Evolutionary conservation across 2,888 invertebrate genomes (phyloP).

Genomic region (Lasioglossum vierecki): DNA sequence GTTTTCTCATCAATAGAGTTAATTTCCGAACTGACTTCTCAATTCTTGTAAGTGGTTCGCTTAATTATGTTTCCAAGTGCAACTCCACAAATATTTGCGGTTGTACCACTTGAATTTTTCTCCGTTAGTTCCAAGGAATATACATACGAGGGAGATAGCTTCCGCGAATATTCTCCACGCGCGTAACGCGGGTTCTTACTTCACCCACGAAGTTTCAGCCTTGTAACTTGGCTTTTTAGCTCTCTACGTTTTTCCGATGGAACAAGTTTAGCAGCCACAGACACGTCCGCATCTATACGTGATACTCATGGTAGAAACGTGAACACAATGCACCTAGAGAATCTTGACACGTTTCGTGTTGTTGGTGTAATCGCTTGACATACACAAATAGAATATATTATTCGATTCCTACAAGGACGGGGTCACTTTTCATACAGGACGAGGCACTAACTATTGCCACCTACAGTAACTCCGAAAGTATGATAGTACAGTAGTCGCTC

Average conservation of each 20-base stretch:
- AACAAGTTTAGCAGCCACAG: conserved; percentile 9
- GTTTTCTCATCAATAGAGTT: background rate
- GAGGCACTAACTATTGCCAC: too few relatives aligned
- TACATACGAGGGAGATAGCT: background rate
- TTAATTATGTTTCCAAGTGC: conserved; percentile 21
- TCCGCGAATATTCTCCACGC: background rate
- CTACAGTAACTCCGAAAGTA: too few relatives aligned
- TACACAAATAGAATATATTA: background rate
- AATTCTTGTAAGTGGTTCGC: background rate
- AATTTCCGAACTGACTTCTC: background rate
- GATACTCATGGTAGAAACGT: conserved; percentile 11
- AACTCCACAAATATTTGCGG: background rate
- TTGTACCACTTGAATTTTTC: conserved; percentile 19
- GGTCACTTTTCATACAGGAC: too few relatives aligned
- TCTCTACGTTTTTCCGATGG: background rate
- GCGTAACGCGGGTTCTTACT: conserved; percentile 13
- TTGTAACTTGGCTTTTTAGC: conserved; percentile 23
- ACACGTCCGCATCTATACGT: conserved; percentile 22
- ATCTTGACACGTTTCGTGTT: conserved; percentile 20
- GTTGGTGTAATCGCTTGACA: background rate
- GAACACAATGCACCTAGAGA: conserved; percentile 11
- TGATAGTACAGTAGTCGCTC: too few relatives aligned
- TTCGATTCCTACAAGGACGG: too few relatives aligned
- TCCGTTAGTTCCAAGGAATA: background rate
- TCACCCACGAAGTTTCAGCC: background rate